These are phyloP conservation scores for Drosophila buzzatii DNA, from an alignment of 2,888 invertebrate genomes.

Conservation along the genomic window DNA sequence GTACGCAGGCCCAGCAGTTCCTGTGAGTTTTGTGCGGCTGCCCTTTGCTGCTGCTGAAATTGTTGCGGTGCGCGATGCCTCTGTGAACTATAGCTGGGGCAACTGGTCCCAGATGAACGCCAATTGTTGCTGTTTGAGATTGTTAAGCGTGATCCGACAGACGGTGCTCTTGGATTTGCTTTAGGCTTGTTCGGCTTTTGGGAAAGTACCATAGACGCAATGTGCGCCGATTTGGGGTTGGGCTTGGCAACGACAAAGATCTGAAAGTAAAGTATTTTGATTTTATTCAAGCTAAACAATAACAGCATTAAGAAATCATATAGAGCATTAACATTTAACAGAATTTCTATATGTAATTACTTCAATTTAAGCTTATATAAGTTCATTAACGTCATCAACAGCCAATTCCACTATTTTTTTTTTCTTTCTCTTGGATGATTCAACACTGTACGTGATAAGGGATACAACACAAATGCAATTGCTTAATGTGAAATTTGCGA, in stretches of 20 bases:
- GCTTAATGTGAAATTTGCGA: conserved; percentile 14
- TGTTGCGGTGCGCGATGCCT: conserved; percentile 27
- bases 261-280: conserved; percentile 44
- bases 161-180: conserved; percentile 11
- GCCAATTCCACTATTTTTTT: not conserved
- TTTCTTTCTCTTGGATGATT: conserved; percentile 9
- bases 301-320: too few relatives aligned
- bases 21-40: not conserved
- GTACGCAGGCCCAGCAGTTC: conserved; percentile 5
- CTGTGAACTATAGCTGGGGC: not conserved
- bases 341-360: not conserved
- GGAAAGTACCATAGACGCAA: conserved; percentile 79
- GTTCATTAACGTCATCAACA: not conserved
- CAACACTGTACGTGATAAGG: conserved; percentile 46
- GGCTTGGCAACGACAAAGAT: conserved; percentile 74
- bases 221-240: conserved; percentile 80
- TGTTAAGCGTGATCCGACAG: not conserved
- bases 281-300: not conserved
- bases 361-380: conserved; percentile 2
- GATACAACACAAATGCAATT: conserved; percentile 24
- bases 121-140: not conserved
- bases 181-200: conserved; percentile 64
- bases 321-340: not conserved
- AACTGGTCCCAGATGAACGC: not conserved
- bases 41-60: conserved; percentile 19